Evolutionary conservation across 2,888 invertebrate genomes (phyloP), one percentile per base, ranked within the genome.

Genomic region (Zygothrica quintamaculata): DNA sequence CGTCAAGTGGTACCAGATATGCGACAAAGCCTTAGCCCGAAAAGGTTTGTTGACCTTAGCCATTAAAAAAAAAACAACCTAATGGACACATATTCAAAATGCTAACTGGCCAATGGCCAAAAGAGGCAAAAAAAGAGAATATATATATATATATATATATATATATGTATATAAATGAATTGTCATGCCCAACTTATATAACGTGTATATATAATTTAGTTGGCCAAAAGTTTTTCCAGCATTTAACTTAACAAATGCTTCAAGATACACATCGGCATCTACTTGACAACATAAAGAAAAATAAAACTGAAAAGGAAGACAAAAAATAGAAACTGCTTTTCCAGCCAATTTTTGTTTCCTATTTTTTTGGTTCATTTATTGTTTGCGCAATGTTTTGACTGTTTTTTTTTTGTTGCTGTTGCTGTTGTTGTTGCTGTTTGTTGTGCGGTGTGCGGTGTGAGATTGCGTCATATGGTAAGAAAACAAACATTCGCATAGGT

Each of bases 311-410:
- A 50, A 62, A 56, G 47, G 57, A 66, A n/a, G n/a, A n/a, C n/a
- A n/a, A n/a, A n/a, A n/a, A n/a, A n/a, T 62, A 62, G 51, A 26
- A 25, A 59, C 56, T 43, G 65, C 80, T 77, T 78, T 78, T 74
- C 80, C 74, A 47, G 58, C 18, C 82, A 51, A 64, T 59, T 66
- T 74, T 66, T 72, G 44, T 58, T 68, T 29, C 4, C n/a, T 29
- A 29, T 66, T 86, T 86, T 80, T 65, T 77, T 74, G 65, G 48
- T 57, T 68, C 66, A 77, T 77, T 76, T 84, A 74, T 79, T 77
- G 72, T 77, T 86, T 85, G 68, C 82, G 70, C 77, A 74, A 74
- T 61, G 62, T 51, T 67, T 67, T 61, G 48, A 56, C 46, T 57
- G 48, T 46, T 5, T 53, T 46, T 66, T 52, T 42, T 51, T 26